phyloP scores from a whole-genome alignment of 2,797 vertebrate genomes.

The Rhinophrynus dorsalis region DNA sequence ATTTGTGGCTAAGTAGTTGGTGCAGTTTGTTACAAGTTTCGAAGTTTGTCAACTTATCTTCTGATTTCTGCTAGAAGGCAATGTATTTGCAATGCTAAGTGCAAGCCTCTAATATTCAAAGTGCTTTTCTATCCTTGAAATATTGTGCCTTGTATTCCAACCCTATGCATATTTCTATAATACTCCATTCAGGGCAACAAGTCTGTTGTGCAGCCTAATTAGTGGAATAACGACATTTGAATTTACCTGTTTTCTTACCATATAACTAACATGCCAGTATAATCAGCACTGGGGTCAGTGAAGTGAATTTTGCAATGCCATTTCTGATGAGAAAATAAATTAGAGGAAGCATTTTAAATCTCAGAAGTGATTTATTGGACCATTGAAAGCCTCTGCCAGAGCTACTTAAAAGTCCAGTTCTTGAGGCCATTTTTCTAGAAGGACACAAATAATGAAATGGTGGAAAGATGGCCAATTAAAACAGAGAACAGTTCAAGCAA shows the following conservation, averaged over 20 bases:
- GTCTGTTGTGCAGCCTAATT: slow-evolving; percentile 43
- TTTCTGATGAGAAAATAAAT: slow-evolving; percentile 46
- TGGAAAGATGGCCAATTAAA: slow-evolving; percentile 30
- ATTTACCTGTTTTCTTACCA: slow-evolving; percentile 42
- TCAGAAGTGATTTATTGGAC: slow-evolving; percentile 38
- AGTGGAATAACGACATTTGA: slow-evolving; percentile 37
- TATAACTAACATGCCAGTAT: slow-evolving; percentile 42
- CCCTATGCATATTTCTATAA: slow-evolving; percentile 36
- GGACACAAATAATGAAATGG: slow-evolving; percentile 20
- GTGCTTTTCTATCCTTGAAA: slow-evolving; percentile 42
- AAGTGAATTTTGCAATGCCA: slow-evolving; percentile 31
- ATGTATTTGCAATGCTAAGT: slow-evolving; percentile 43
- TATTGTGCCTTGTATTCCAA: slow-evolving; percentile 28
- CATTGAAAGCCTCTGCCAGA: slow-evolving; percentile 27
- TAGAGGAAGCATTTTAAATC: slow-evolving; percentile 36
- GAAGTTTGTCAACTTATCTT: slow-evolving; percentile 40
- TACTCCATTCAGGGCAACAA: slow-evolving; percentile 43
- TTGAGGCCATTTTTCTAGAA: slow-evolving; percentile 36
- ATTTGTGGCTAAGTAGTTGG: slow-evolving; percentile 26
- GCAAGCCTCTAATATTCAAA: slow-evolving; percentile 34
- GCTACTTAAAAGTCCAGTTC: slow-evolving; percentile 42
- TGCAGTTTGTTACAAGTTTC: slow-evolving; percentile 24
- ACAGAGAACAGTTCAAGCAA: slow-evolving; percentile 11
- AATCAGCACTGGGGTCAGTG: slow-evolving; percentile 39
- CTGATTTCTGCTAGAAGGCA: slow-evolving; percentile 36